Conservation (phyloP, 2,888 invertebrate species). For the Diplolepis rosae region DNA sequence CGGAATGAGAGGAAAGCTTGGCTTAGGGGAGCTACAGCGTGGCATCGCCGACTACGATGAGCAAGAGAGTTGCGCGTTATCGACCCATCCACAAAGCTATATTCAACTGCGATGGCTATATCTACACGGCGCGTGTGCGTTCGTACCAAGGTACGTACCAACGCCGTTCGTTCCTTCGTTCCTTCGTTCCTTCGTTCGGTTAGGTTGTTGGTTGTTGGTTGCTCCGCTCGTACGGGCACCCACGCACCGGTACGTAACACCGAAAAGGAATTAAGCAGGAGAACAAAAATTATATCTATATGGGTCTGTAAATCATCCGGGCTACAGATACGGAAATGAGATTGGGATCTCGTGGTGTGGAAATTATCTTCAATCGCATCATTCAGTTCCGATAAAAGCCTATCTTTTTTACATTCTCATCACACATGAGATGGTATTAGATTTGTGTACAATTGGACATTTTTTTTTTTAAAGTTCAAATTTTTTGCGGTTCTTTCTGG, state of each 20-base stretch:
- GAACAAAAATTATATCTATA: slow-evolving; percentile 6
- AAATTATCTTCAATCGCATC: slow-evolving; percentile 10
- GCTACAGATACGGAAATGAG: slow-evolving; percentile 15
- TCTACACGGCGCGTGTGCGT: slow-evolving; percentile 47
- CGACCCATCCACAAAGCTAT: slow-evolving; percentile 65
- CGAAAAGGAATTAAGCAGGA: slow-evolving; percentile 33
- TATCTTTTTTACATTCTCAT: too few relatives aligned
- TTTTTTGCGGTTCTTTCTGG: too few relatives aligned
- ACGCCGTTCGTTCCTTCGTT: background rate
- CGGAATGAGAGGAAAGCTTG: slow-evolving; percentile 69
- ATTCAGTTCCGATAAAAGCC: background rate
- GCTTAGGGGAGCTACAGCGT: slow-evolving; percentile 64
- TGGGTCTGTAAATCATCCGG: slow-evolving; percentile 18
- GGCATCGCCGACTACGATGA: slow-evolving; percentile 66
- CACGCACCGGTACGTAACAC: slow-evolving; percentile 43
- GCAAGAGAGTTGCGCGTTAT: slow-evolving; percentile 70
- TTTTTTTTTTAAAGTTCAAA: too few relatives aligned
- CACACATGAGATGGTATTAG: too few relatives aligned
- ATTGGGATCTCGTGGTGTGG: background rate
- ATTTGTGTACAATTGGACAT: too few relatives aligned
- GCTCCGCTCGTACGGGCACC: slow-evolving; percentile 38
- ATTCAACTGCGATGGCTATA: slow-evolving; percentile 44
- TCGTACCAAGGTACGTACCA: slow-evolving; percentile 37
- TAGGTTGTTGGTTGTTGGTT: background rate
- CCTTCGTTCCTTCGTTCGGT: slow-evolving; percentile 4